A percentile compares a stretch with the other conserved stretches of the same genome.
These are phyloP conservation scores for Drosophila santomea DNA, from an alignment of 1,140 invertebrate species.

Conservation along the genomic window DNA sequence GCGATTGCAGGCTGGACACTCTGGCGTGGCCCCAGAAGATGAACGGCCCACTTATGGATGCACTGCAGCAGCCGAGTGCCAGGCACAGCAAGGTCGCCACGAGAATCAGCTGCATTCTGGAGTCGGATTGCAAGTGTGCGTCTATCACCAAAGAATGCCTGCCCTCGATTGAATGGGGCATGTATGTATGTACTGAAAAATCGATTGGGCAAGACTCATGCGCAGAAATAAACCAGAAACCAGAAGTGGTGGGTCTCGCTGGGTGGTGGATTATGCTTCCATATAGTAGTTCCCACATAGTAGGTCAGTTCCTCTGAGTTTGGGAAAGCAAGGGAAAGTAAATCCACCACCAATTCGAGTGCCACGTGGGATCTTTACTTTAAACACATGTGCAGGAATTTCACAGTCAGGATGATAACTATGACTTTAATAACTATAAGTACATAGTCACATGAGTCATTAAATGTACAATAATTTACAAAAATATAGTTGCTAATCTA, in stretches of 20 bases:
- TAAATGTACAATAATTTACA: slow-evolving; percentile 11
- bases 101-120: slow-evolving; percentile 58
- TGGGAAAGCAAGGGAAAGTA: too few species aligned
- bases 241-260: slow-evolving; percentile 14
- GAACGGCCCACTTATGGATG: slow-evolving; percentile 85
- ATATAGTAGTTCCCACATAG: neutral
- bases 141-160: slow-evolving; percentile 19
- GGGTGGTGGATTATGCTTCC: slow-evolving; percentile 17
- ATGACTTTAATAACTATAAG: neutral
- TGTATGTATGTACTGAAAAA: slow-evolving; percentile 34
- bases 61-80: slow-evolving; percentile 49
- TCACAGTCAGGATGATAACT: neutral
- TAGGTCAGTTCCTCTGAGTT: slow-evolving; percentile 24
- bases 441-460: neutral
- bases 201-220: slow-evolving; percentile 40
- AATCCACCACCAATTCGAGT: neutral
- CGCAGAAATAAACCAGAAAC: slow-evolving; percentile 23
- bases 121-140: slow-evolving; percentile 11
- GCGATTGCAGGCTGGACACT: slow-evolving; percentile 84
- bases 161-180: slow-evolving; percentile 17
- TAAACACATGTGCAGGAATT: neutral
- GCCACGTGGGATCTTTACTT: slow-evolving; percentile 3
- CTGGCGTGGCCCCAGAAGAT: slow-evolving; percentile 86
- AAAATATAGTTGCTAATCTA: slow-evolving; percentile 19
- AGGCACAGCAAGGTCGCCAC: slow-evolving; percentile 47